Percentiles rank a stretch among this genome's conserved stretches.
Conservation (phyloP, 2,888 invertebrate genomes). For the Philopedon plagiatum region DNA sequence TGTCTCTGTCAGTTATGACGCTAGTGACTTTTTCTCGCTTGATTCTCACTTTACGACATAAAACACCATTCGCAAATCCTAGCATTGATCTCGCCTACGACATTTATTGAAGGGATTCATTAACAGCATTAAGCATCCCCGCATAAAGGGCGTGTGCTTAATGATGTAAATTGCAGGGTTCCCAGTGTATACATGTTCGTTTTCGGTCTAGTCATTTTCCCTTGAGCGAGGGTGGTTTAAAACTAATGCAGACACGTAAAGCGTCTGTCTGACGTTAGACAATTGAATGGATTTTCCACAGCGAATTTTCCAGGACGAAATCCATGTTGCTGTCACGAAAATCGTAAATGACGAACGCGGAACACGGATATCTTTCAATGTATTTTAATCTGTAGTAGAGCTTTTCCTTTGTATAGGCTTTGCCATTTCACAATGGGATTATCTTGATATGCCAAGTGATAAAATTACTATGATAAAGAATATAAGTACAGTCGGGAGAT, state of each 20-base stretch:
- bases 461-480: too few species aligned
- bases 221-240: slow-evolving; percentile 6
- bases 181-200: neutral
- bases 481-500: too few species aligned
- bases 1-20: too few species aligned
- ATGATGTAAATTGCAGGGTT: slow-evolving; percentile 10
- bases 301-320: neutral
- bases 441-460: too few species aligned
- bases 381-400: too few species aligned
- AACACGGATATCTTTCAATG: too few species aligned
- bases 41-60: too few species aligned
- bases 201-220: slow-evolving; percentile 11
- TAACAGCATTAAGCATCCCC: neutral
- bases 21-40: too few species aligned
- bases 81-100: neutral
- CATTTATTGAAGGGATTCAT: slow-evolving; percentile 3
- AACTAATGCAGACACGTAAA: slow-evolving; percentile 7
- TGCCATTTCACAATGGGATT: too few species aligned
- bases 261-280: slow-evolving; percentile 1
- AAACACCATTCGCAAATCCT: neutral
- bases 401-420: too few species aligned
- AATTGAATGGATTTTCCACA: slow-evolving; percentile 1
- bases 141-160: slow-evolving; percentile 9
- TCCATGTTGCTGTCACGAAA: neutral
- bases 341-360: neutral